Percentiles rank a stretch among this genome's conserved stretches.
Conservation (phyloP, 1,140 invertebrate species). For the Charaxes varanes region DNA sequence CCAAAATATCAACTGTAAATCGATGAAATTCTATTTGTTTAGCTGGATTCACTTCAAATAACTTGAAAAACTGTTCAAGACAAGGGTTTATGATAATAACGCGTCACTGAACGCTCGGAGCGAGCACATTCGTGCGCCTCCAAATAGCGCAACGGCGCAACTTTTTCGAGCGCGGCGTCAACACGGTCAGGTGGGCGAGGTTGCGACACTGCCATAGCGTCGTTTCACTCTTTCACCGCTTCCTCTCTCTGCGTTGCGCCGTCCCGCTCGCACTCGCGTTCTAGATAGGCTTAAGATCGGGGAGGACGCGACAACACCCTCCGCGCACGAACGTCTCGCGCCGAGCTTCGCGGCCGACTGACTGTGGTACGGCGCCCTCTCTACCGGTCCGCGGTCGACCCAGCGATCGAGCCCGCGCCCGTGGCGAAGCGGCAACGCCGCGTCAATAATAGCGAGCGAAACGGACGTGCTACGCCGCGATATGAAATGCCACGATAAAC, state of each 20-base stretch:
- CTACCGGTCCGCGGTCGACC: constrained; percentile 30
- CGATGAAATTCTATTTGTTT: constrained; percentile 29
- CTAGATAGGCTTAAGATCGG: constrained; percentile 20
- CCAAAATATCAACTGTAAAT: constrained; percentile 28
- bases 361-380: constrained; percentile 40
- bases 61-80: constrained; percentile 46
- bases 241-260: constrained; percentile 25
- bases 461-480: constrained; percentile 44
- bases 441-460: constrained; percentile 54
- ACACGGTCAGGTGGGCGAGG: constrained; percentile 72
- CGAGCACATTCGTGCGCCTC: constrained; percentile 66
- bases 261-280: constrained; percentile 51
- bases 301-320: constrained; percentile 45
- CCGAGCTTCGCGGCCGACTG: constrained; percentile 66
- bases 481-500: constrained; percentile 62
- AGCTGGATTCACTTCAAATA: constrained; percentile 20
- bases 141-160: constrained; percentile 72
- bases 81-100: constrained; percentile 57
- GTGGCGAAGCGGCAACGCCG: constrained; percentile 52
- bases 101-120: constrained; percentile 52
- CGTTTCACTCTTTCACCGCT: constrained; percentile 36
- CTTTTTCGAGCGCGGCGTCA: constrained; percentile 71
- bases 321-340: constrained; percentile 66
- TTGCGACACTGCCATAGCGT: constrained; percentile 67
- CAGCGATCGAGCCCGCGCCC: constrained; percentile 49